Evolutionary conservation across 2,113 vertebrate genomes (phyloP), one percentile per base, ranked within the genome.

Genomic region (Cariama cristata): DNA sequence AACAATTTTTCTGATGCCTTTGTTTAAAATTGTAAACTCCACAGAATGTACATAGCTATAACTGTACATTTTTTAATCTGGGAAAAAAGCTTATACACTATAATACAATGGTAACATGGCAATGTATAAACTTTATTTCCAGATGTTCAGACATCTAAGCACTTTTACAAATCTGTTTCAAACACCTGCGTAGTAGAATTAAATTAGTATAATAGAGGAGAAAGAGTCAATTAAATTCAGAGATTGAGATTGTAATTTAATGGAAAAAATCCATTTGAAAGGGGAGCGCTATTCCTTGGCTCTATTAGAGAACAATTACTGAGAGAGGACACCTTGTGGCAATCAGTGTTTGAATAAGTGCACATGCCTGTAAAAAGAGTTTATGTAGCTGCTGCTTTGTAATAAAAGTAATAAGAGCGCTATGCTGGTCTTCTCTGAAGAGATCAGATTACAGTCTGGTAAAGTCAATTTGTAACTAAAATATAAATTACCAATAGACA

Each of bases 111-210:
- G 40, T 79, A 84, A 85, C 38, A 14, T 56, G 50, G 28, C 40
- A 91, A 44, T 45, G 24, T 42, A 74, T 74, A 91, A 76, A 35
- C 49, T 85, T 90, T 77, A 76, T 79, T 91, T 95, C 59, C 73
- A 86, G 71, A 59, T 91, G 32, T 79, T 86, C 53, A 71, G 82
- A 35, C 11, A 26, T 55, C 11, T 58, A 50, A 38, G 11, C 58
- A 35, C 89, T 88, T 93, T 89, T 88, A 15, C 59, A 90, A 83
- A 86, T 86, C 15, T 33, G 14, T 67, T 82, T 85, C 45, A 58
- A 71, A 44, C 47, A 88, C 63, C 52, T 95, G 15, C 3, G 3
- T 62, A 38, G 16, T 86, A 40, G n/a, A 86, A 93, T 55, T 67
- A 79, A 82, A 91, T 44, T 2, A 71, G 21, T 71, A 32, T 66